Conservation (phyloP, 2,888 invertebrate genomes). For the Philaethria dido region DNA sequence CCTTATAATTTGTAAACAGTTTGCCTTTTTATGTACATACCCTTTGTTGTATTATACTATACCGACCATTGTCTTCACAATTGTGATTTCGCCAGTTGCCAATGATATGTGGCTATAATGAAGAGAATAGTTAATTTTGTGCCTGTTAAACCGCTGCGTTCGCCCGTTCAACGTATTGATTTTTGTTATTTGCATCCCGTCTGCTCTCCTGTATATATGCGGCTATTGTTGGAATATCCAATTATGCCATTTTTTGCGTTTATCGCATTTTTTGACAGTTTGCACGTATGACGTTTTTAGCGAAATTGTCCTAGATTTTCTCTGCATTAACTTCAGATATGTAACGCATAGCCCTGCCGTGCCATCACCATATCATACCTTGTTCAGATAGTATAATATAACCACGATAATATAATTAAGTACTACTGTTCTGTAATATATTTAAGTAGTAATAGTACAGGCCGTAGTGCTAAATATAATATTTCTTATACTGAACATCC, state of each 20-base stretch:
- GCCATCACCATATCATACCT: too few species aligned
- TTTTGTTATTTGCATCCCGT: constrained; percentile 83
- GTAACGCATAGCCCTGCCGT: too few species aligned
- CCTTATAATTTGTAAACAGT: constrained; percentile 45
- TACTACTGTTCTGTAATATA: too few species aligned
- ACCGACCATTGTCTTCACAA: constrained; percentile 42
- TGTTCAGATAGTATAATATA: too few species aligned
- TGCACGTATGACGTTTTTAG: constrained; percentile 15
- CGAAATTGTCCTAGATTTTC: not conserved
- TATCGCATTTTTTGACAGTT: constrained; percentile 47
- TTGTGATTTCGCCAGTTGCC: constrained; percentile 31
- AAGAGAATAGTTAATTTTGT: constrained; percentile 69
- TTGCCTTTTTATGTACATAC: constrained; percentile 34
- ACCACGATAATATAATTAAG: too few species aligned
- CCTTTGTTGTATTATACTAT: constrained; percentile 40
- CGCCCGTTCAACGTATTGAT: constrained; percentile 74
- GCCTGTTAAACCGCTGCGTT: constrained; percentile 69
- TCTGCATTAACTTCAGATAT: not conserved
- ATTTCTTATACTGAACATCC: too few species aligned
- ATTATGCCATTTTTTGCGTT: constrained; percentile 54
- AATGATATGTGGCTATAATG: constrained; percentile 52
- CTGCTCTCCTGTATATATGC: constrained; percentile 72
- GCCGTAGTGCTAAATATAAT: too few species aligned
- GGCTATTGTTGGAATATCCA: constrained; percentile 74
- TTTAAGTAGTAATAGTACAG: too few species aligned